A percentile compares a stretch with the other conserved stretches of the same genome.
Evolutionary conservation across 2,797 vertebrate genomes (phyloP).

Genomic region (Cheirogaleus major): DNA sequence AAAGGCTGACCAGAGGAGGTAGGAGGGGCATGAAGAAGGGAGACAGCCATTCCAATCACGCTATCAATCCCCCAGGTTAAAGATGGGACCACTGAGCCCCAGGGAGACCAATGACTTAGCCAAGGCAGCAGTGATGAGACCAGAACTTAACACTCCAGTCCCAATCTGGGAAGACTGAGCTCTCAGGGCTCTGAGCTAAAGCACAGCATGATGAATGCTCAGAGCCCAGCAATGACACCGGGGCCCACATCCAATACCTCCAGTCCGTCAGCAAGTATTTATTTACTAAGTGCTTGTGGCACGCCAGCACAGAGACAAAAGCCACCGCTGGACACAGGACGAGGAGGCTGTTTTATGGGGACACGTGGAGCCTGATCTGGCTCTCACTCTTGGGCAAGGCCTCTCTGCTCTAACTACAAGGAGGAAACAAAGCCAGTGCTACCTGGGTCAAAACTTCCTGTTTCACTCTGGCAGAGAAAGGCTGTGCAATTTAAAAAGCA

Average conservation of each 20-base stretch:
- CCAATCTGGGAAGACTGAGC: accelerated
- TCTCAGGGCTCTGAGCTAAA: background rate
- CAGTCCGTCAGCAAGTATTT: background rate
- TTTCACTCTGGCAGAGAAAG: background rate
- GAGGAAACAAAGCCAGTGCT: background rate
- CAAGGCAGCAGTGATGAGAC: background rate
- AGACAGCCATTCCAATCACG: background rate
- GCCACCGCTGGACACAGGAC: background rate
- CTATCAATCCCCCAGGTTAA: background rate
- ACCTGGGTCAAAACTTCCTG: background rate
- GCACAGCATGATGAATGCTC: background rate
- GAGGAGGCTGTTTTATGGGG: background rate
- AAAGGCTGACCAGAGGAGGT: background rate
- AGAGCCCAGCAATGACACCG: background rate
- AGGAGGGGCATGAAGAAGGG: too few species aligned
- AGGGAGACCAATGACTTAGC: background rate
- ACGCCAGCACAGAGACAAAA: background rate
- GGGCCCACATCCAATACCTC: background rate
- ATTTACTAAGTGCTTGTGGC: background rate
- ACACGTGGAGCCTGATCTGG: background rate
- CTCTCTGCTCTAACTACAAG: background rate
- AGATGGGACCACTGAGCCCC: background rate
- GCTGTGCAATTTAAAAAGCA: background rate
- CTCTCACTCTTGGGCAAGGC: background rate
- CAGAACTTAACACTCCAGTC: background rate